Evolutionary conservation across 2,797 vertebrate genomes (phyloP).

Genomic region (Alosa sapidissima): DNA sequence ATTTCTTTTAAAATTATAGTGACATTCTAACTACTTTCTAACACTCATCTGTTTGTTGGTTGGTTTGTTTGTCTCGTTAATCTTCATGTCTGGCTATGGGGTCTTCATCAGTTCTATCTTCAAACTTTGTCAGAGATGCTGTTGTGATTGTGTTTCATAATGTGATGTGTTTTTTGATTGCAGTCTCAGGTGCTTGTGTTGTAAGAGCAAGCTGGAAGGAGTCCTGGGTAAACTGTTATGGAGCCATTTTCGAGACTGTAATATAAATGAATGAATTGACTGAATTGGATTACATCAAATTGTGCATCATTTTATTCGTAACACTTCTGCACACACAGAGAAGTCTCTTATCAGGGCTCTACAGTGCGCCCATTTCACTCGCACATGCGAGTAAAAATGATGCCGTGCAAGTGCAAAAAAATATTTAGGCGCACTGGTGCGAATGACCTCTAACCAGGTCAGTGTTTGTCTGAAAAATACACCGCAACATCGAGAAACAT

Average conservation of each 20-base stretch:
- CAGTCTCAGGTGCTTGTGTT: neutral
- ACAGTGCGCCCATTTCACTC: no score
- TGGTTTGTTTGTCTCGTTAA: neutral
- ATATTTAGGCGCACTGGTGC: no score
- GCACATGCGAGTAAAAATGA: no score
- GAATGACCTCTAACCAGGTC: no score
- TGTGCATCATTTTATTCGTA: no score
- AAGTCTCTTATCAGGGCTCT: neutral
- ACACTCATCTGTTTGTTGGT: slow-evolving; percentile 31
- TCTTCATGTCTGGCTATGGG: neutral
- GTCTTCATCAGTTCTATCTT: neutral
- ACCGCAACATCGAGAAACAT: no score
- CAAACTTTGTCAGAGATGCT: neutral
- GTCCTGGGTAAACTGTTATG: neutral
- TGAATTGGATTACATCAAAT: neutral
- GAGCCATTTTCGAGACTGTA: neutral
- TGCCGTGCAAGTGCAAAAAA: no score
- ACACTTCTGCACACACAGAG: neutral
- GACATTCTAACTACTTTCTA: slow-evolving; percentile 50
- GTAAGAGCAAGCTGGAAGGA: slow-evolving; percentile 21
- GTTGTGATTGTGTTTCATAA: slow-evolving; percentile 17
- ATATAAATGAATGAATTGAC: neutral
- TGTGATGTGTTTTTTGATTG: slow-evolving; percentile 26
- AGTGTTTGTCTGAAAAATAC: no score
- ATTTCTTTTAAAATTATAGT: neutral